A percentile compares a stretch with the other conserved stretches of the same genome.
These are phyloP conservation scores for Smithornis capensis DNA, from an alignment of 2,113 vertebrate genomes.

Conservation along the genomic window DNA sequence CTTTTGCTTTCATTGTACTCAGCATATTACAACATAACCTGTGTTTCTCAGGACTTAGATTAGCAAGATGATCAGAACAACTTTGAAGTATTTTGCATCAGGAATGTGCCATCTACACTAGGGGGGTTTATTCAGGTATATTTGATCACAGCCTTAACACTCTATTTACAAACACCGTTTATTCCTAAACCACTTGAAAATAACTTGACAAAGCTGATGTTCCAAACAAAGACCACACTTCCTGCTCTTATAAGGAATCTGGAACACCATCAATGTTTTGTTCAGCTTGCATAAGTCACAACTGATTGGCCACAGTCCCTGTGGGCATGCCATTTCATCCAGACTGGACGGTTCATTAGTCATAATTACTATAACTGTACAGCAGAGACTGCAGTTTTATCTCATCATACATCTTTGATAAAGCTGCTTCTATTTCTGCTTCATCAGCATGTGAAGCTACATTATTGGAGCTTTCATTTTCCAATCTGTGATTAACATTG, in stretches of 20 bases:
- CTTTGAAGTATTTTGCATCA: background rate
- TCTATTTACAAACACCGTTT: background rate
- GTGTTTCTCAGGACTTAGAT: background rate
- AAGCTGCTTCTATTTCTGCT: constrained; percentile 79
- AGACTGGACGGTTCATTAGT: constrained; percentile 94
- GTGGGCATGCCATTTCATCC: constrained; percentile 88
- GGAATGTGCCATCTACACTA: background rate
- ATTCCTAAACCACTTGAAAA: constrained; percentile 23
- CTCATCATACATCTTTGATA: constrained; percentile 82
- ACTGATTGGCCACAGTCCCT: constrained; percentile 84
- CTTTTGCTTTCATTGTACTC: background rate
- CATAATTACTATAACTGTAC: constrained; percentile 87
- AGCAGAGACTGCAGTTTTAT: constrained; percentile 83
- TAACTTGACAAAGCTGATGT: constrained; percentile 3
- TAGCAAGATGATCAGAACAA: background rate
- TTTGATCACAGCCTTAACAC: background rate
- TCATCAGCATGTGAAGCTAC: constrained; percentile 81
- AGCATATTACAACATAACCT: background rate
- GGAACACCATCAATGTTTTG: constrained; percentile 76
- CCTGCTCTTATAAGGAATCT: constrained; percentile 46
- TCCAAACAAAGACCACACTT: constrained; percentile 65
- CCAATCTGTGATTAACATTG: constrained; percentile 76
- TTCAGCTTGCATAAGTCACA: constrained; percentile 82
- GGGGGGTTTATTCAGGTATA: background rate
- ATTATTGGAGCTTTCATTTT: constrained; percentile 79